A percentile compares a stretch with the other conserved stretches of the same genome.
Conservation (phyloP, 2,113 vertebrate genomes). For the Pteronura brasiliensis region DNA sequence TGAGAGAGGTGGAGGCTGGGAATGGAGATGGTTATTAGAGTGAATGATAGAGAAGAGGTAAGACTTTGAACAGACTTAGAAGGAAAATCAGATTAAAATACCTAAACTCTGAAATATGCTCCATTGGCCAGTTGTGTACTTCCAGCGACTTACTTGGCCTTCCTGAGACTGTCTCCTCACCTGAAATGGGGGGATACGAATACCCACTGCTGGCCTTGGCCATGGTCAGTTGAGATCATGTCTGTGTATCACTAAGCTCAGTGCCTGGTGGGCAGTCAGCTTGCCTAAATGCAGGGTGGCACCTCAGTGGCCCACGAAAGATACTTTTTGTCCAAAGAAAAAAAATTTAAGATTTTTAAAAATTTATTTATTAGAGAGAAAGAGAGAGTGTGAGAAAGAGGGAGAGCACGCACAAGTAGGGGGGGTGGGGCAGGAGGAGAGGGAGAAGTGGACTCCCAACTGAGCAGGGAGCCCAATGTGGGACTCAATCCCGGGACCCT, state of each 20-base stretch:
- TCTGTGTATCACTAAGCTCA: not conserved
- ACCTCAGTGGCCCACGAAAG: not conserved
- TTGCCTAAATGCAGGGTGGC: not conserved
- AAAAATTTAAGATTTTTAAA: too few species aligned
- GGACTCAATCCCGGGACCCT: too few species aligned
- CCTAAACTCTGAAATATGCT: not conserved
- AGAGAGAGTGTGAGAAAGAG: too few species aligned
- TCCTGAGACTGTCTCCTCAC: not conserved
- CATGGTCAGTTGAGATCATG: too few species aligned
- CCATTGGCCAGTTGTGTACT: not conserved
- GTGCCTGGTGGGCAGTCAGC: not conserved
- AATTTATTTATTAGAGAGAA: too few species aligned
- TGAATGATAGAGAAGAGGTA: not conserved
- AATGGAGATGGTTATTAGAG: not conserved
- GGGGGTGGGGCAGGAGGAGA: too few species aligned
- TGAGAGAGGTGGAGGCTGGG: not conserved
- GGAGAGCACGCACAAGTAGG: too few species aligned
- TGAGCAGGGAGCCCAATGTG: too few species aligned
- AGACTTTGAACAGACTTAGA: not conserved
- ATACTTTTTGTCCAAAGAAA: not conserved
- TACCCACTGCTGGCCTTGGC: rapidly evolving
- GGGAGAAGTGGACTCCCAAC: too few species aligned
- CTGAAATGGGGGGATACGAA: not conserved
- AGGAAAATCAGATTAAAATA: not conserved
- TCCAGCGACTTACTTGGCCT: not conserved